Evolutionary conservation across 1,140 invertebrate genomes (phyloP).

Genomic region (Hermetia illucens): DNA sequence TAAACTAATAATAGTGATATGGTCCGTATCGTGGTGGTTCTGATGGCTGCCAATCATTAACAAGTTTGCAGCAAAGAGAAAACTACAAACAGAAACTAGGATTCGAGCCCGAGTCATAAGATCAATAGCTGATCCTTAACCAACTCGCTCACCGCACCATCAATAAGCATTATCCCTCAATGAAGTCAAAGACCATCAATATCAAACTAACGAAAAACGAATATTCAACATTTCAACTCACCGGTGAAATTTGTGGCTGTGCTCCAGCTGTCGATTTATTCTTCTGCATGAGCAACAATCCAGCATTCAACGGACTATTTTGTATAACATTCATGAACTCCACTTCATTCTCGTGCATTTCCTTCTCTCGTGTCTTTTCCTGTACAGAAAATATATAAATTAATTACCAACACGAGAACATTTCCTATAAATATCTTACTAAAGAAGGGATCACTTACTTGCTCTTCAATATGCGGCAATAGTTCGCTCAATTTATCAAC

Average conservation of each 20-base stretch:
- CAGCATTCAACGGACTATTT: neutral
- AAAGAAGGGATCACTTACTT: slow-evolving; percentile 9
- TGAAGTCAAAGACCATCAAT: too few relatives aligned
- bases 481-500: slow-evolving; percentile 49
- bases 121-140: too few relatives aligned
- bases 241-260: slow-evolving; percentile 1
- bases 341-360: neutral
- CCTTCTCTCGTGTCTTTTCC: slow-evolving; percentile 2
- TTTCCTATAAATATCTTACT: slow-evolving; percentile 1
- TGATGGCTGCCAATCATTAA: too few relatives aligned
- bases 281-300: neutral
- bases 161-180: too few relatives aligned
- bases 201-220: too few relatives aligned
- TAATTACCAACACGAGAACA: neutral
- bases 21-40: too few relatives aligned
- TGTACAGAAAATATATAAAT: neutral
- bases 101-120: too few relatives aligned
- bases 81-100: too few relatives aligned
- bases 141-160: too few relatives aligned
- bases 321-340: neutral
- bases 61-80: too few relatives aligned
- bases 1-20: too few relatives aligned
- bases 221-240: neutral
- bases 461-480: slow-evolving; percentile 23
- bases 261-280: neutral